Percentiles rank a stretch among this genome's conserved stretches.
Evolutionary conservation across 2,888 invertebrate genomes (phyloP).

Genomic region (Drosophila picticornis): DNA sequence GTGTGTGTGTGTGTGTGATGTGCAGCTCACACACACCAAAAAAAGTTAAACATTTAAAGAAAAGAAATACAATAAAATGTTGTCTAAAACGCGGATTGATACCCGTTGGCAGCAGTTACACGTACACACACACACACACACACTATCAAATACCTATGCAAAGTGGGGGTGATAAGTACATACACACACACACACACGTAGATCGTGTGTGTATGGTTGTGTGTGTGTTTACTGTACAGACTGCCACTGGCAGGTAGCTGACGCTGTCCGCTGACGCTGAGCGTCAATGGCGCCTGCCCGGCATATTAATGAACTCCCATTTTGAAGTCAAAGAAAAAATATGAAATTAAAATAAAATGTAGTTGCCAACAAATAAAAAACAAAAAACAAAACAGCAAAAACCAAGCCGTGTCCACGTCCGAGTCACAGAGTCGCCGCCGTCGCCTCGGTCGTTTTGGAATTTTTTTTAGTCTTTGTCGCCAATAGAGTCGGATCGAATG

Average conservation of each 20-base stretch:
- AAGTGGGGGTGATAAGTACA: conserved; percentile 65
- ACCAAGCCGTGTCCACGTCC: conserved; percentile 61
- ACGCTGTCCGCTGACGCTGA: conserved; percentile 43
- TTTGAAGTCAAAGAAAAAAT: conserved; percentile 69
- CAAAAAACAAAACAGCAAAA: background rate
- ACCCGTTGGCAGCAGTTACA: conserved; percentile 59
- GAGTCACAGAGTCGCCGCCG: conserved; percentile 21
- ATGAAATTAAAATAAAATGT: conserved; percentile 78
- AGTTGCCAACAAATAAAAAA: conserved; percentile 50
- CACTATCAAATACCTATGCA: conserved; percentile 44
- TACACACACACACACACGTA: conserved; percentile 34
- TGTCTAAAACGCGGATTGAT: conserved; percentile 78
- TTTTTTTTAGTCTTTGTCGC: conserved; percentile 31
- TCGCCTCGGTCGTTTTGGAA: conserved; percentile 39
- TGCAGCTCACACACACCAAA: conserved; percentile 39
- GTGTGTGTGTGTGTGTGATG: conserved; percentile 29
- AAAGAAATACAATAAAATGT: conserved; percentile 45
- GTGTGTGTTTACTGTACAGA: conserved; percentile 43
- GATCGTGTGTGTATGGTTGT: conserved; percentile 27
- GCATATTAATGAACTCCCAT: conserved; percentile 80
- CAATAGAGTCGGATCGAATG: conserved; percentile 21
- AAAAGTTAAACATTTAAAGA: conserved; percentile 40
- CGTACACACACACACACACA: conserved; percentile 39
- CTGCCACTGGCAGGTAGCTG: conserved; percentile 71
- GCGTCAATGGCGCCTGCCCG: conserved; percentile 70